These are phyloP conservation scores for Bubo scandiacus DNA, from an alignment of 2,113 vertebrate species.

Conservation along the genomic window DNA sequence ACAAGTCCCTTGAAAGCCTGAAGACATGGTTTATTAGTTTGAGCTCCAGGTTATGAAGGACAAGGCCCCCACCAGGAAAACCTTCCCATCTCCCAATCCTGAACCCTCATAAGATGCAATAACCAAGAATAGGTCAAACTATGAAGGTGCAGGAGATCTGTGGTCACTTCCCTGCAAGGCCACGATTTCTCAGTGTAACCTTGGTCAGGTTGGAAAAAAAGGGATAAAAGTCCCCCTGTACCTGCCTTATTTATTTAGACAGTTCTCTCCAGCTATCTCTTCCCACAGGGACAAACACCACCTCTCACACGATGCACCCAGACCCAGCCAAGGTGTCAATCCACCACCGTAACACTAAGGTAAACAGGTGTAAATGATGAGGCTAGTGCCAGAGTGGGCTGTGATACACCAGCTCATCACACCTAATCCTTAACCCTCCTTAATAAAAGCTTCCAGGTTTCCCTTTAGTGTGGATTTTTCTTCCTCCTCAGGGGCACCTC, in stretches of 20 bases:
- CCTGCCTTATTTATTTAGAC: background rate
- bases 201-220: background rate
- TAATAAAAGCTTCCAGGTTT: background rate
- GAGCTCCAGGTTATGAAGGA: background rate
- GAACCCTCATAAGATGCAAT: background rate
- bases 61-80: background rate
- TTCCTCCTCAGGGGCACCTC: background rate
- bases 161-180: background rate
- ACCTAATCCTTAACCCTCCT: background rate
- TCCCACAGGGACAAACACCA: background rate
- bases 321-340: background rate
- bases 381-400: background rate
- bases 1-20: background rate
- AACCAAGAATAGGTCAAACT: rapidly evolving
- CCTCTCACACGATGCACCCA: background rate
- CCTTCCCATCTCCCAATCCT: rapidly evolving
- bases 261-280: background rate
- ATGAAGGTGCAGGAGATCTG: background rate
- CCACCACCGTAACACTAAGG: background rate
- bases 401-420: background rate
- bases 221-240: background rate
- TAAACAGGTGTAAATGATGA: background rate
- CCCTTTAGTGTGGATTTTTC: background rate
- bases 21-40: background rate
- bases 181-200: background rate